Percentiles rank a stretch among this genome's conserved stretches.
Evolutionary conservation across 64 coral and sea anemone genomes (phyloP).

Genomic region (Dendronephthya gigantea): DNA sequence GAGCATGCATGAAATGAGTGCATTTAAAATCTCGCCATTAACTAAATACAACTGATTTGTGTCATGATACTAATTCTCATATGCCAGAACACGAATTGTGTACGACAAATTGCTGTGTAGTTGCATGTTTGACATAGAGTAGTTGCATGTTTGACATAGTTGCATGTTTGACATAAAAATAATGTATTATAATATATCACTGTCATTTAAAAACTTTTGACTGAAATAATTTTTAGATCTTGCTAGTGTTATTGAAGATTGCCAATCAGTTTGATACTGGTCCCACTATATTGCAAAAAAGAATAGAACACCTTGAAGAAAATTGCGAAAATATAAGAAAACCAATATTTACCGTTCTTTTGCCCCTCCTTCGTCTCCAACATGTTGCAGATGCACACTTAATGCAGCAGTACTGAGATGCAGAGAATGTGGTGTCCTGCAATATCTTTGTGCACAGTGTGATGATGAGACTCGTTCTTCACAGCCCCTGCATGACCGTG

Average conservation of each 20-base stretch:
- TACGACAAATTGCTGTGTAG: too few relatives aligned
- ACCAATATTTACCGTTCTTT: constrained; percentile 7
- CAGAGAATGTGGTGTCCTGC: not conserved
- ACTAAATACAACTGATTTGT: not conserved
- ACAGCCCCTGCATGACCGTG: not conserved
- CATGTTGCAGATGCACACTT: not conserved
- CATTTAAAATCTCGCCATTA: not conserved
- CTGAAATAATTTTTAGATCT: not conserved
- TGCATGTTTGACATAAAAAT: too few relatives aligned
- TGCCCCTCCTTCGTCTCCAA: not conserved
- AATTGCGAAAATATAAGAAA: constrained; percentile 8
- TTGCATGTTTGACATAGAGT: too few relatives aligned
- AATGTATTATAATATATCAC: too few relatives aligned
- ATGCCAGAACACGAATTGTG: not conserved
- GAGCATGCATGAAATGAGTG: not conserved
- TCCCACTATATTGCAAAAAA: not conserved
- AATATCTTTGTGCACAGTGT: not conserved
- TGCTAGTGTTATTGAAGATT: not conserved
- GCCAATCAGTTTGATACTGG: not conserved
- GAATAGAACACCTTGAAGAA: constrained; percentile 6
- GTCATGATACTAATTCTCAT: not conserved
- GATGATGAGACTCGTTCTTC: not conserved
- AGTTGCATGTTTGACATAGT: too few relatives aligned
- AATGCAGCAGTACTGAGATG: constrained; percentile 2
- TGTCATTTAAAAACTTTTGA: too few relatives aligned